Evolutionary conservation across 2,113 vertebrate genomes (phyloP).

Genomic region (Hippocampus zosterae): DNA sequence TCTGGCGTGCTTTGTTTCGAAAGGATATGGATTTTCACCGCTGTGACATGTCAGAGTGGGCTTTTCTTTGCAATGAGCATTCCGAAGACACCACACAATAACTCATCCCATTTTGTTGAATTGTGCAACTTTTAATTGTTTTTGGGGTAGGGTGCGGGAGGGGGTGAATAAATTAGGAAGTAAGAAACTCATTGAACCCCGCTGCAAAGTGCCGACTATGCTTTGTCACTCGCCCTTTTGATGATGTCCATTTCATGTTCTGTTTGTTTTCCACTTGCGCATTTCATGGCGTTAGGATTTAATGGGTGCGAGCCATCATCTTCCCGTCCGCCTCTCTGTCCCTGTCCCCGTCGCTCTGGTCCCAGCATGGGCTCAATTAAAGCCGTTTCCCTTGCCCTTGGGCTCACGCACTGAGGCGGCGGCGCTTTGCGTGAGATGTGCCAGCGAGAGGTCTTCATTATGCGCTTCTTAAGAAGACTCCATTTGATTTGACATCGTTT

Average conservation of each 20-base stretch:
- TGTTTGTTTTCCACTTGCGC: conserved; percentile 33
- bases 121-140: conserved; percentile 43
- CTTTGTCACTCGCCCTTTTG: conserved; percentile 40
- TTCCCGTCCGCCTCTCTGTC: conserved; percentile 7
- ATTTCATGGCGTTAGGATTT: conserved; percentile 5
- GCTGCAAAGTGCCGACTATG: conserved; percentile 22
- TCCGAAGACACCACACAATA: conserved; percentile 36
- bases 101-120: conserved; percentile 44
- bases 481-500: conserved; percentile 71
- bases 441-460: conserved; percentile 60
- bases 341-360: conserved; percentile 24
- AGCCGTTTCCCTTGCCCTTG: conserved; percentile 42
- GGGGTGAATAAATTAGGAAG: conserved; percentile 44
- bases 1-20: conserved; percentile 42
- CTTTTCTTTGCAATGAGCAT: conserved; percentile 40
- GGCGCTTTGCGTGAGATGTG: conserved; percentile 37
- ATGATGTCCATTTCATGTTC: conserved; percentile 6
- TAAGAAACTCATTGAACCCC: conserved; percentile 29
- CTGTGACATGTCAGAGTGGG: conserved; percentile 14
- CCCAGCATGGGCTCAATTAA: conserved; percentile 64
- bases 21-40: conserved; percentile 52
- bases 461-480: conserved; percentile 52
- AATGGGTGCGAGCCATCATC: neutral
- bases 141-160: neutral
- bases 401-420: conserved; percentile 23